phyloP scores from a whole-genome alignment of 2,113 vertebrate species.

The Balaeniceps rex region DNA sequence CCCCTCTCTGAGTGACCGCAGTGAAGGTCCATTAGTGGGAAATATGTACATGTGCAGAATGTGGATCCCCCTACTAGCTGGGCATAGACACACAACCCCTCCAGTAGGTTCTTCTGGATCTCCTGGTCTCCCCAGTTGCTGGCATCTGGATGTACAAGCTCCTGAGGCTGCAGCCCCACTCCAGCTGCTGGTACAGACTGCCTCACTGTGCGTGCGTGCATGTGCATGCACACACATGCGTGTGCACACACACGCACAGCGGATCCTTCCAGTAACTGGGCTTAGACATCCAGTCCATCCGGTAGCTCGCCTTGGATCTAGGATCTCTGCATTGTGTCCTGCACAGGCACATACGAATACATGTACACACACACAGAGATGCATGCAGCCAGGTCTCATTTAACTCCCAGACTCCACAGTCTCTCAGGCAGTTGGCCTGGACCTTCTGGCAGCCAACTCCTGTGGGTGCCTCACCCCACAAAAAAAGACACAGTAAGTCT shows the following conservation, averaged over 20 bases:
- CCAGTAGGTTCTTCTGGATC: background rate
- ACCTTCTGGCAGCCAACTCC: background rate
- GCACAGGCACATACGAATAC: background rate
- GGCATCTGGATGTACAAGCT: background rate
- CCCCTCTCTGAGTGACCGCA: background rate
- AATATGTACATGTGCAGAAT: background rate
- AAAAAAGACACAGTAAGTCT: background rate
- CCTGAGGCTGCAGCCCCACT: background rate
- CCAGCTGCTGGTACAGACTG: background rate
- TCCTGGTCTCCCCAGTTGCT: background rate
- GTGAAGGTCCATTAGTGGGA: background rate
- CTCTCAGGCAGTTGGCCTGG: background rate
- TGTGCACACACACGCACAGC: no score
- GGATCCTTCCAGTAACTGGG: background rate
- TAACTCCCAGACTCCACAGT: background rate
- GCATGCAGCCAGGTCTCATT: background rate
- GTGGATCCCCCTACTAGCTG: background rate
- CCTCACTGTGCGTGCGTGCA: background rate
- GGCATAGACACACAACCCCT: background rate
- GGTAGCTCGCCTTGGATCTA: background rate
- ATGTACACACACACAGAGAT: background rate
- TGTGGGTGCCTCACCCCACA: background rate
- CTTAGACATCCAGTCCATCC: background rate
- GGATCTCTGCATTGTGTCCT: background rate
- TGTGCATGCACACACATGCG: background rate